Evolutionary conservation across 2,113 vertebrate genomes (phyloP), one percentile per base, ranked within the genome.

Genomic region (Melospiza melodia): DNA sequence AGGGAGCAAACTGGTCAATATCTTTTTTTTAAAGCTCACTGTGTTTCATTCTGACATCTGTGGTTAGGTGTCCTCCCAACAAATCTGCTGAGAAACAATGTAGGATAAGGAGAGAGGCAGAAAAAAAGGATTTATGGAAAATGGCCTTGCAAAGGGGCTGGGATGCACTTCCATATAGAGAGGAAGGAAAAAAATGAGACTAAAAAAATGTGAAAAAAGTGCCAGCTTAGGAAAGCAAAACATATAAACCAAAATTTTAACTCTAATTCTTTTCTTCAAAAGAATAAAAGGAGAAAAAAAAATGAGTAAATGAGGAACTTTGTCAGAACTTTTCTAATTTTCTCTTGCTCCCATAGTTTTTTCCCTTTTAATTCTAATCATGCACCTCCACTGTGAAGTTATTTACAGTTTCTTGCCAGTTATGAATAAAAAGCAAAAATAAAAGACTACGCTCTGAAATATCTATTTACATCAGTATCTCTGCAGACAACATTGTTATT

Each of bases 381-480:
- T 58, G 54, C 81, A 55, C 39, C 80, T 83, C 43, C 37, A 30
- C 76, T 94, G 75, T 67, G 59, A 95, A 94, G 75, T 87, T 91
- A 95, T 96, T 95, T 94, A 93, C 94, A 94, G 65, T 77, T 90
- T 59, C 44, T 73, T 84, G 49, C 48, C 37, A 39, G 79, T 81
- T 84, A 86, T 80, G 96, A 96, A 96, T 95, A 97, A 86, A 93
- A 90, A 90, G 55, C 15, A 54, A 95, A 96, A 95, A 91, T 77
- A 85, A 96, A 95, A 94, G 48, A 55, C 51, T 71, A 22, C 0
- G 1, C 39, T 91, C 67, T 63, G 79, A 93, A 90, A 77, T 91
- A 85, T 88, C 84, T 93, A 73, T 93, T 95, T 95, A 90, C 91
- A 94, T 88, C 90, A 94, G 75, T 51, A 94, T 55, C 68, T 93